Evolutionary conservation across 2,888 invertebrate species (phyloP).

Genomic region (Ypsolopha scabrella): DNA sequence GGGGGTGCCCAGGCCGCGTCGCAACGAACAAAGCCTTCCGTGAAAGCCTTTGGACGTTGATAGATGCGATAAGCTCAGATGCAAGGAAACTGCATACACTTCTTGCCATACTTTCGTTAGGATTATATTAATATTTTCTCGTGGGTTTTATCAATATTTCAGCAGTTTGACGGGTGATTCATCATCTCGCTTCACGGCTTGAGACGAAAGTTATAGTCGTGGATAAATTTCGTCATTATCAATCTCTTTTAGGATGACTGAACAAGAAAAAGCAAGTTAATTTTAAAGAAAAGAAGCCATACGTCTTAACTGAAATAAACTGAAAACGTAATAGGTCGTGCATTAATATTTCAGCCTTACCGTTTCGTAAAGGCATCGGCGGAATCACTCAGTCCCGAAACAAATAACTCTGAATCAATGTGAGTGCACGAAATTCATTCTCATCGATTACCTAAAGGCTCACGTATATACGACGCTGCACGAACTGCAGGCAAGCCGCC

Average conservation of each 20-base stretch:
- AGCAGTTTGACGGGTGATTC: background rate
- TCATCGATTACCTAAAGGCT: conserved; percentile 1
- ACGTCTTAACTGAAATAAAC: too few species aligned
- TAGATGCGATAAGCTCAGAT: conserved; percentile 34
- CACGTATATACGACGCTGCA: background rate
- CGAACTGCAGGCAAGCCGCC: background rate
- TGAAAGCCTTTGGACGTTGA: conserved; percentile 51
- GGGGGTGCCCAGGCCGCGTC: conserved; percentile 24
- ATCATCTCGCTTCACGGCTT: background rate
- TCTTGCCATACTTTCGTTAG: conserved; percentile 50
- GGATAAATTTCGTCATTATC: too few species aligned
- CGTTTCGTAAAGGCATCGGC: background rate
- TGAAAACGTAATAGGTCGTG: background rate
- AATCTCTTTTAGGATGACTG: too few species aligned
- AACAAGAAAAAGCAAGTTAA: too few species aligned
- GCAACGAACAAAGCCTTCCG: conserved; percentile 58
- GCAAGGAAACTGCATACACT: conserved; percentile 68
- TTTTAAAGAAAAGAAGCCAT: too few species aligned
- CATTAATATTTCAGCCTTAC: background rate
- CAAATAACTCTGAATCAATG: conserved; percentile 2
- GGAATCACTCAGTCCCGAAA: conserved; percentile 1
- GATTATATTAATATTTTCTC: conserved; percentile 25
- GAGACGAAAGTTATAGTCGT: too few species aligned
- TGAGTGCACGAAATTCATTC: conserved; percentile 4
- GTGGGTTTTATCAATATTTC: conserved; percentile 13